Percentiles rank a stretch among this genome's conserved stretches.
phyloP scores from a whole-genome alignment of 1,140 invertebrate genomes.

The Agrilus planipennis region DNA sequence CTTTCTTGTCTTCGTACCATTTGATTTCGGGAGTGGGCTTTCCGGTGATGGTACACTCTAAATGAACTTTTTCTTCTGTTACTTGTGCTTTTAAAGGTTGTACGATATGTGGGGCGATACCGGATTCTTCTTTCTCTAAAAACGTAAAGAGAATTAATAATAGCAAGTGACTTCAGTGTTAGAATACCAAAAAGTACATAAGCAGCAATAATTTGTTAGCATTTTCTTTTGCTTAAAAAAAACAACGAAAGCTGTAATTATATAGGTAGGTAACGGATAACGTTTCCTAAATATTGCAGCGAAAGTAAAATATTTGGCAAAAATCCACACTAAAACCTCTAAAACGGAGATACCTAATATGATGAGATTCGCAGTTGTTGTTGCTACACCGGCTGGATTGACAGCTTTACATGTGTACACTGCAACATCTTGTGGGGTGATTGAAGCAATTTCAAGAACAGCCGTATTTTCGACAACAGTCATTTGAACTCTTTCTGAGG shows the following conservation, averaged over 20 bases:
- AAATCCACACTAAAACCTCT: conserved; percentile 1
- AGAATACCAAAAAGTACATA: not conserved
- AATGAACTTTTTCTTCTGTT: conserved; percentile 47
- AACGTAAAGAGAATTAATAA: not conserved
- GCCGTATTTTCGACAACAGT: conserved; percentile 47
- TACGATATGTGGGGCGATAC: conserved; percentile 48
- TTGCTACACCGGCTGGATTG: conserved; percentile 66
- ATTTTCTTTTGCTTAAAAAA: not conserved
- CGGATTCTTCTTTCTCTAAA: conserved; percentile 52
- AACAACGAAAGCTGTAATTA: not conserved
- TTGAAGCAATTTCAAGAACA: conserved; percentile 50
- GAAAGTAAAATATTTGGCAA: not conserved
- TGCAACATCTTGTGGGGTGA: conserved; percentile 57
- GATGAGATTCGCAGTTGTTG: conserved; percentile 60
- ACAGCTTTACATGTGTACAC: conserved; percentile 68
- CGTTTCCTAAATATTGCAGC: not conserved
- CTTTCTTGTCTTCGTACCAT: conserved; percentile 55
- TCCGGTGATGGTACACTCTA: conserved; percentile 54
- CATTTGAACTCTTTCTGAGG: conserved; percentile 49
- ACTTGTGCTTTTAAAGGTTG: conserved; percentile 54
- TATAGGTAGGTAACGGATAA: not conserved
- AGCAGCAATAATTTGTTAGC: not conserved
- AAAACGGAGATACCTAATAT: conserved; percentile 47
- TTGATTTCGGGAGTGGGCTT: conserved; percentile 56
- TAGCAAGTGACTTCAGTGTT: not conserved